Evolutionary conservation across 2,797 vertebrate species (phyloP).

Genomic region (Alca torda): DNA sequence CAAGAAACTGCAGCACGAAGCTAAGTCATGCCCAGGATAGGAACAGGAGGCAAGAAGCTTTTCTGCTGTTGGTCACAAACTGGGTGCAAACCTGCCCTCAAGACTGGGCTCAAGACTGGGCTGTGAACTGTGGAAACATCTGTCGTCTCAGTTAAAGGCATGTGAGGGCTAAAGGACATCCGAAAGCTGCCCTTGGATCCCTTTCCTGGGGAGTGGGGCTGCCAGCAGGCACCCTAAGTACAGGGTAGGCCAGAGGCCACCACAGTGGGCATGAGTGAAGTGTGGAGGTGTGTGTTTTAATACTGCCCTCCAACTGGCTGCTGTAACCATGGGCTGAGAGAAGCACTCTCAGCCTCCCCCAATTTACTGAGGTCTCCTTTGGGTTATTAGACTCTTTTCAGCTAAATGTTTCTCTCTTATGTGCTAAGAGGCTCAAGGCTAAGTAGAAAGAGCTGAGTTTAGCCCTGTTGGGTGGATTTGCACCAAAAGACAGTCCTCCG

Average conservation of each 20-base stretch:
- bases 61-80: neutral
- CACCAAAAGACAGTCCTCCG: neutral
- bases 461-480: neutral
- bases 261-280: neutral
- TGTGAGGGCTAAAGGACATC: neutral
- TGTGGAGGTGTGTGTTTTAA: neutral
- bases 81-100: neutral
- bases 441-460: neutral
- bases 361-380: neutral
- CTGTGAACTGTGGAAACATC: neutral
- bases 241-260: neutral
- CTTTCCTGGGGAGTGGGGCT: neutral
- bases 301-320: neutral
- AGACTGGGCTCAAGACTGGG: neutral
- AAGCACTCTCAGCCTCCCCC: neutral
- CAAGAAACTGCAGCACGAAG: neutral
- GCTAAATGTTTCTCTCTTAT: neutral
- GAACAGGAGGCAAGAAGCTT: neutral
- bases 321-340: neutral
- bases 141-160: neutral
- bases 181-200: neutral
- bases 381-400: neutral
- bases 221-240: neutral
- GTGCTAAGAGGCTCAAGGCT: neutral
- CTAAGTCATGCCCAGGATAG: neutral